phyloP scores from a whole-genome alignment of 2,113 vertebrate species.

The Octodon degus region DNA sequence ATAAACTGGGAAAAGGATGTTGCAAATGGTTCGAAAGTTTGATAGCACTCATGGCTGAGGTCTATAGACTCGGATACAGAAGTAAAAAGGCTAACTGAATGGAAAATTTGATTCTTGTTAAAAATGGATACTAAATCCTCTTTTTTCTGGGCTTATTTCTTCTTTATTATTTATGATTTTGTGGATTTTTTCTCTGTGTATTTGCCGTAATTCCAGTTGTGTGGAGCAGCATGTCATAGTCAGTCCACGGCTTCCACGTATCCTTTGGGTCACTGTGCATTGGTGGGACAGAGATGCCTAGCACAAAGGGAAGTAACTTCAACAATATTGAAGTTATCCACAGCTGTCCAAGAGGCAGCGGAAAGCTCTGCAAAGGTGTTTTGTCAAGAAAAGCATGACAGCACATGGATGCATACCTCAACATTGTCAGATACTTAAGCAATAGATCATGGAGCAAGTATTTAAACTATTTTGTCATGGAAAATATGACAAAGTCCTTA shows the following conservation, averaged over 20 bases:
- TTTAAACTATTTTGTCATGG: neutral
- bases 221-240: too few species aligned
- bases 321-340: neutral
- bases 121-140: neutral
- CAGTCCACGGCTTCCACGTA: neutral
- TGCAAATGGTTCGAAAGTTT: neutral
- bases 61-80: neutral
- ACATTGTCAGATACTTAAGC: slow-evolving; percentile 4
- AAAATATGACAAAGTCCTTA: neutral
- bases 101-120: neutral
- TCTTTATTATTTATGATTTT: neutral
- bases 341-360: neutral
- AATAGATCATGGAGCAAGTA: neutral
- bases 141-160: neutral
- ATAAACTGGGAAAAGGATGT: neutral
- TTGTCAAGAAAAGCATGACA: neutral
- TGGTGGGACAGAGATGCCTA: neutral
- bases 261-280: neutral
- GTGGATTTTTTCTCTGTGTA: neutral
- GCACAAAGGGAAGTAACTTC: neutral
- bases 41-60: neutral
- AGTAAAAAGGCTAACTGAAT: neutral
- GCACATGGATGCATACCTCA: neutral
- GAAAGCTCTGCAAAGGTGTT: neutral
- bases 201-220: neutral